Evolutionary conservation across 2,888 invertebrate genomes (phyloP).

Genomic region (Neelides folsomi): DNA sequence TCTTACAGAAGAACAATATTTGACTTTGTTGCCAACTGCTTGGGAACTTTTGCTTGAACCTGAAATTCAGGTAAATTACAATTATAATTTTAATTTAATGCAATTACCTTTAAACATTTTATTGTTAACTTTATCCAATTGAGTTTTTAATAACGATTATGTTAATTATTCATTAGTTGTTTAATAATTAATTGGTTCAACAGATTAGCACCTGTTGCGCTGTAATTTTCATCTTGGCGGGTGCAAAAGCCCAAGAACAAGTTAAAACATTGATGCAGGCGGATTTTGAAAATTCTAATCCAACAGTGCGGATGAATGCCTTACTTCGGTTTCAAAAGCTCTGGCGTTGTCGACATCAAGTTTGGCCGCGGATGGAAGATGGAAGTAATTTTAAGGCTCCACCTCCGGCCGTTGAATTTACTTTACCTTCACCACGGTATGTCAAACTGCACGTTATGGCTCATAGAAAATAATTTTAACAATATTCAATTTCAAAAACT

Average conservation of each 20-base stretch:
- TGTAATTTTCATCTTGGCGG: slow-evolving; percentile 78
- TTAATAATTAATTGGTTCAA: background rate
- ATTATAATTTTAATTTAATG: slow-evolving; percentile 1
- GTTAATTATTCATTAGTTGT: background rate
- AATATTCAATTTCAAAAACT: too few species aligned
- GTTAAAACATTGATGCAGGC: slow-evolving; percentile 79
- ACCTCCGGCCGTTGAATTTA: slow-evolving; percentile 98
- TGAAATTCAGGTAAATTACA: slow-evolving; percentile 43
- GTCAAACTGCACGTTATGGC: too few species aligned
- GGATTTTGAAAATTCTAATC: slow-evolving; percentile 71
- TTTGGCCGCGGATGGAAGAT: slow-evolving; percentile 99
- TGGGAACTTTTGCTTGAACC: slow-evolving; percentile 90
- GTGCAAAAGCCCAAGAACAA: slow-evolving; percentile 79
- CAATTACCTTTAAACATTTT: slow-evolving; percentile 1
- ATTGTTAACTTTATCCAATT: background rate
- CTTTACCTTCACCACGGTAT: slow-evolving; percentile 78
- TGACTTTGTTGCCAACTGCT: slow-evolving; percentile 76
- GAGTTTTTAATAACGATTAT: background rate
- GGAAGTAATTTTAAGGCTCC: slow-evolving; percentile 93
- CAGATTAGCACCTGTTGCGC: slow-evolving; percentile 44
- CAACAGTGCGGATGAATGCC: slow-evolving; percentile 66
- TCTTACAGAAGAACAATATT: slow-evolving; percentile 71
- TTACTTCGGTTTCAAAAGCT: slow-evolving; percentile 67
- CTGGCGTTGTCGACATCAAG: slow-evolving; percentile 94
- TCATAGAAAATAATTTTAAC: too few species aligned